Percentiles rank a stretch among this genome's conserved stretches.
These are phyloP conservation scores for Tyrannus savana DNA, from an alignment of 2,113 vertebrate species.

Conservation along the genomic window DNA sequence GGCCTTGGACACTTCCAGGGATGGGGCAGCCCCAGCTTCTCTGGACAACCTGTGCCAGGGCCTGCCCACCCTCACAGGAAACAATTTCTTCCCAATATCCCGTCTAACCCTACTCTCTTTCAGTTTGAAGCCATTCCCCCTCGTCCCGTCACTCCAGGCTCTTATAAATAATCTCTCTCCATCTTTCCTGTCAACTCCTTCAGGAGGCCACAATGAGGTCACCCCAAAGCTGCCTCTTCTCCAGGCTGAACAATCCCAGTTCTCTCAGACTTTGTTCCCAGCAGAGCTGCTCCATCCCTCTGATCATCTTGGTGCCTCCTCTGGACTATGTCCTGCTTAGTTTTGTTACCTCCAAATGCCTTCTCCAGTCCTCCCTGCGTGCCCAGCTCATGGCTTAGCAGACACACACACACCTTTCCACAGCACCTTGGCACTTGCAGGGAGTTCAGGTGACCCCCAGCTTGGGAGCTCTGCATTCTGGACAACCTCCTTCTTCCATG, in stretches of 20 bases:
- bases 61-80: not conserved
- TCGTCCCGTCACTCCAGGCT: not conserved
- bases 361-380: not conserved
- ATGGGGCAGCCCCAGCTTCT: not conserved
- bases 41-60: not conserved
- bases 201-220: not conserved
- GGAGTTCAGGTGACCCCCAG: not conserved
- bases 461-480: not conserved
- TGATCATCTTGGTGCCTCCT: not conserved
- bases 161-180: not conserved
- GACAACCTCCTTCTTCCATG: not conserved
- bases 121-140: not conserved
- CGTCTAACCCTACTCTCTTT: not conserved
- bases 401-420: not conserved
- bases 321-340: not conserved
- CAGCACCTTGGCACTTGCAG: not conserved
- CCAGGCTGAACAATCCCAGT: not conserved
- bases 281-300: not conserved
- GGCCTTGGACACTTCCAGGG: not conserved
- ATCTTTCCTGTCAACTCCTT: not conserved
- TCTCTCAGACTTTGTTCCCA: not conserved
- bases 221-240: not conserved
- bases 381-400: not conserved
- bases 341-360: not conserved
- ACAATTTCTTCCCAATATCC: not conserved